Evolutionary conservation across 2,888 invertebrate genomes (phyloP).

Genomic region (Melieria picta): DNA sequence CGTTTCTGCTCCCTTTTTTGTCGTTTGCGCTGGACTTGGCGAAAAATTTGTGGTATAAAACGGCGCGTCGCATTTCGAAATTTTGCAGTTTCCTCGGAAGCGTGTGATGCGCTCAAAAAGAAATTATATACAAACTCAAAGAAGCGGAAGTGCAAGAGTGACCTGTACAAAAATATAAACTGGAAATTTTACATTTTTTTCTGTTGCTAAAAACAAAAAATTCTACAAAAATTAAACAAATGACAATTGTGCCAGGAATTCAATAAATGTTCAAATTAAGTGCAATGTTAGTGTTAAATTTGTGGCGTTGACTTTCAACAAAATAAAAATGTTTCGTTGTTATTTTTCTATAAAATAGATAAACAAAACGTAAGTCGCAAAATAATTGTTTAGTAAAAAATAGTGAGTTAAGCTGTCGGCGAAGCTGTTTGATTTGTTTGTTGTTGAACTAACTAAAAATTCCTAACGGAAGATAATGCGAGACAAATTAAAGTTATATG

Average conservation of each 20-base stretch:
- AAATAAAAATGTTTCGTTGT: no score
- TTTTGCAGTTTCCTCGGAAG: conserved; percentile 34
- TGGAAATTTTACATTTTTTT: conserved; percentile 18
- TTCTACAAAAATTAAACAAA: background rate
- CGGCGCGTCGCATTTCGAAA: conserved; percentile 27
- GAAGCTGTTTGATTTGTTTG: no score
- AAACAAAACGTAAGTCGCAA: no score
- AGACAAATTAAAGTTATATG: no score
- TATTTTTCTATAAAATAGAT: no score
- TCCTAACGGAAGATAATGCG: no score
- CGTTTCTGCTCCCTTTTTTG: no score
- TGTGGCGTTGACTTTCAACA: no score
- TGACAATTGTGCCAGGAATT: background rate
- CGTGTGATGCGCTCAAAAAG: conserved; percentile 23
- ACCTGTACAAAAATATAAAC: conserved; percentile 14
- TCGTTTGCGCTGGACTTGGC: background rate
- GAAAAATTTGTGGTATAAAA: conserved; percentile 34
- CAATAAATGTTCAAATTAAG: background rate
- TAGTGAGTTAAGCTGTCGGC: no score
- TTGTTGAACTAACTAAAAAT: no score
- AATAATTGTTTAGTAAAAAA: no score
- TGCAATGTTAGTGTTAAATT: no score
- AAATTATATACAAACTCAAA: background rate
- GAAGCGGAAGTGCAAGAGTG: conserved; percentile 17
- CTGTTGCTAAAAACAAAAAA: conserved; percentile 10